A percentile compares a stretch with the other conserved stretches of the same genome.
Conservation (phyloP, 1,140 invertebrate species). For the Drosophila arizonae region DNA sequence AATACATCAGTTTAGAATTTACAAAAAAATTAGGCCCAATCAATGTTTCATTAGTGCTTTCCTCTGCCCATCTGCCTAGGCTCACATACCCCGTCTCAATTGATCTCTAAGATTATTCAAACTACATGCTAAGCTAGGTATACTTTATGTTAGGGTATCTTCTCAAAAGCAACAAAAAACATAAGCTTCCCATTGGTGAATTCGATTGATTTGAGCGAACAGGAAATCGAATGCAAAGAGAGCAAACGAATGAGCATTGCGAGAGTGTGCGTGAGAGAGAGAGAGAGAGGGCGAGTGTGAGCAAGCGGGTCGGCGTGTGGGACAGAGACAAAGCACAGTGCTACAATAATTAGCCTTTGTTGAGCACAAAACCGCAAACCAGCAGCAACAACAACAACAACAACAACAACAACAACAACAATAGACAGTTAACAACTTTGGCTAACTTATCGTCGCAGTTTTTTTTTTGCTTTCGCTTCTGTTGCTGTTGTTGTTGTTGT, state of each 20-base stretch:
- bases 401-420: constrained; percentile 38
- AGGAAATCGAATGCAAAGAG: constrained; percentile 47
- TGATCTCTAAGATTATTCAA: background rate
- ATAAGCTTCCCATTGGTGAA: constrained; percentile 44
- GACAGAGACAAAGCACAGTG: constrained; percentile 6
- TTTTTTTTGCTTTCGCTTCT: constrained; percentile 23
- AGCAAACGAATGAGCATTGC: background rate
- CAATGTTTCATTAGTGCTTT: too few species aligned
- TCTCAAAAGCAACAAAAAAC: constrained; percentile 1
- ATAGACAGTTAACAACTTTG: constrained; percentile 42
- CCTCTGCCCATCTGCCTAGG: too few species aligned
- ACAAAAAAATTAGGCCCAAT: too few species aligned
- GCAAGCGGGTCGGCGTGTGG: too few species aligned
- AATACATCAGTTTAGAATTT: too few species aligned
- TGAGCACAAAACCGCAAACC: constrained; percentile 37
- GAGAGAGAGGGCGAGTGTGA: background rate
- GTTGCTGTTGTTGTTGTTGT: constrained; percentile 14
- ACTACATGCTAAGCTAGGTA: background rate
- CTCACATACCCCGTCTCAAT: background rate
- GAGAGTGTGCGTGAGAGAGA: constrained; percentile 12
- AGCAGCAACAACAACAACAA: constrained; percentile 17
- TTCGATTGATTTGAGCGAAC: constrained; percentile 42
- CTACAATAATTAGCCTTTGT: constrained; percentile 53
- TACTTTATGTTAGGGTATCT: constrained; percentile 19
- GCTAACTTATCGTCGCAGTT: constrained; percentile 49